These are phyloP conservation scores for Himalopsyche anomala DNA, from an alignment of 2,888 invertebrate genomes.

Conservation along the genomic window DNA sequence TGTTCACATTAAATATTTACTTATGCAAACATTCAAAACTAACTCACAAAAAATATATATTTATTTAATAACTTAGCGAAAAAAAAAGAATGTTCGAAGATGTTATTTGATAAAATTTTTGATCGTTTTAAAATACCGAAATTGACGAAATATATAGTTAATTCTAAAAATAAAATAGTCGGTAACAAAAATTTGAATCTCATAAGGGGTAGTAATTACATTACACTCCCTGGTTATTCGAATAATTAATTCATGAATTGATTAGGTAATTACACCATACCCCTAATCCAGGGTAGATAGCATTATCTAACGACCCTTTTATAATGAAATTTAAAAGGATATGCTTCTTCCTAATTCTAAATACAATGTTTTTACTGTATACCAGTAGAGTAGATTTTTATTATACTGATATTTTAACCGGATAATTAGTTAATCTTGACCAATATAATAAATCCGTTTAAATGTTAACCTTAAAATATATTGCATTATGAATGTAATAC, in stretches of 20 bases:
- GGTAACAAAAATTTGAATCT: background rate
- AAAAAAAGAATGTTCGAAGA: too few species aligned
- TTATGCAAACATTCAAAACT: too few species aligned
- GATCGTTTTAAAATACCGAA: background rate
- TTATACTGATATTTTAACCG: too few species aligned
- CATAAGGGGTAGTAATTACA: background rate
- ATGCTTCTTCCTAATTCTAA: background rate
- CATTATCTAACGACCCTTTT: background rate
- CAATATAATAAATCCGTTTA: too few species aligned
- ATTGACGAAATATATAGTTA: background rate
- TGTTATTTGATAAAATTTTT: too few species aligned
- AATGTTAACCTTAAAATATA: too few species aligned
- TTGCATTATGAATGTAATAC: too few species aligned
- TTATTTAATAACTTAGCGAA: too few species aligned
- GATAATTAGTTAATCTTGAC: too few species aligned
- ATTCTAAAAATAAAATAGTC: background rate
- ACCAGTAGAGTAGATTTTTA: too few species aligned
- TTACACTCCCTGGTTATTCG: background rate
- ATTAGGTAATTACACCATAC: slow-evolving; percentile 19
- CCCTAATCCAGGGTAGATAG: slow-evolving; percentile 9
- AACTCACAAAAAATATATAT: too few species aligned
- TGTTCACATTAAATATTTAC: too few species aligned
- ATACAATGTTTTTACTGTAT: background rate
- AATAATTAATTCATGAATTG: slow-evolving; percentile 32
- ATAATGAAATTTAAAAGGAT: background rate